Base-by-base conservation (phyloP, 2,113 vertebrate species). In the Ptyas mucosa region DNA sequence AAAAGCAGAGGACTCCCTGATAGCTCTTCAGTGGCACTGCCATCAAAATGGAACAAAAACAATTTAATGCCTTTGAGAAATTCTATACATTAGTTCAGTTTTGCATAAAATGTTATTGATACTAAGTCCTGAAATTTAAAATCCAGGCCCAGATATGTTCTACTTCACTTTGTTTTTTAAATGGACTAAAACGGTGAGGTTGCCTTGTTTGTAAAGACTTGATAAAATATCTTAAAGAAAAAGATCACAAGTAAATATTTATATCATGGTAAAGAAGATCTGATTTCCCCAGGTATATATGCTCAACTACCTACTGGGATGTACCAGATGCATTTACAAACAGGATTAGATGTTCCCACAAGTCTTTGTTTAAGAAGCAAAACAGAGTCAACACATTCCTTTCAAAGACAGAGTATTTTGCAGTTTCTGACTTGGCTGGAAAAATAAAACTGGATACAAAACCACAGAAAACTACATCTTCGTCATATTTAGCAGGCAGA, bases 211-310 rank as follows among this genome's bases (percentile, higher is more conserved):
- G 89, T 34, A 58, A 53, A 53, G 52, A 85, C 29, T 46, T 89
- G 89, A 85, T 39, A 51, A 58, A 87, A 89, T 14, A 49, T 94
- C 54, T 87, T n/a, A 11, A 86, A 91, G 49, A 51, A 87, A 88
- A 86, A 5, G 8, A 12, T 89, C 53, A 87, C 29, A 14, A 1
- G 58, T 61, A 93, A 94, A 92, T 93, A 91, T 43, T 89, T 2
- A 95, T 75, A 91, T 21, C 53, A 20, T 20, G 8, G 26, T 93
- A 69, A 89, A 91, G 89, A 61, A 0, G 8, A 90, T 81, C 69
- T 85, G 58, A 89, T 85, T 93, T 92, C 90, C 53, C 52, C 88
- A 69, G 34, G 90, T 87, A 90, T 88, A 57, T 75, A 8, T 53
- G 26, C 24, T 43, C 24, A 52, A 57, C 58, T 58, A 61, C 87